Base-by-base conservation (phyloP, 2,888 invertebrate genomes). In the Julus scandinavius region DNA sequence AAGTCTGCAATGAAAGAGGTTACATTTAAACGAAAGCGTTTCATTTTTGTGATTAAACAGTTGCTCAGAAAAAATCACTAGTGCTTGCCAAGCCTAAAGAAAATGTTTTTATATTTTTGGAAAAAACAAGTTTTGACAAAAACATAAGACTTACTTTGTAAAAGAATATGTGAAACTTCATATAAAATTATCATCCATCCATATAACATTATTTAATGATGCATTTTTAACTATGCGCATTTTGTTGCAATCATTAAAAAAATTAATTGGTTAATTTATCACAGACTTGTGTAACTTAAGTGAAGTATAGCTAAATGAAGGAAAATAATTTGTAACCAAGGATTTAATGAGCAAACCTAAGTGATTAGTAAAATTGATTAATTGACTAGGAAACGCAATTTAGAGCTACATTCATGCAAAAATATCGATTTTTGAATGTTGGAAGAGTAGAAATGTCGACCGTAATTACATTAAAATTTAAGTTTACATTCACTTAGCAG, bases 341-440 rank as follows among this genome's bases (percentile, higher is more conserved):
- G 80, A 13, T 80, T 80, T 80, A 80, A 40, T 80, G 80, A 80
- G 80, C 80, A 80, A 80, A 80, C 80, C 80, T 80, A 40, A 80
- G 80, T 80, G 38, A 80, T 80, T 40, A 13, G 38, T 38, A 80
- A 80, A 80, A 80, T 80, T 80, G 80, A 80, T 80, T 80, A 80
- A 80, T 80, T 80, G 80, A 80, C 80, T 40, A 38, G 13, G 80
- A 3, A 80, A 80, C 2, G 80, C 80, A 80, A 80, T 80, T 80
- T 29, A 80, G 38, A 13, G 38, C 38, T 72, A 29, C 72, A 38
- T 9, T 15, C 9, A 15, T 38, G 80, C 38, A 1, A 80, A 80
- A 72, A 38, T 80, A 80, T 80, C 29, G 80, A 80, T 80, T 80
- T 80, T 80, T 80, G 15, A 80, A 38, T 13, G 80, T 80, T 80